Conservation (phyloP, 2,888 invertebrate species). For the Agriopis marginaria region DNA sequence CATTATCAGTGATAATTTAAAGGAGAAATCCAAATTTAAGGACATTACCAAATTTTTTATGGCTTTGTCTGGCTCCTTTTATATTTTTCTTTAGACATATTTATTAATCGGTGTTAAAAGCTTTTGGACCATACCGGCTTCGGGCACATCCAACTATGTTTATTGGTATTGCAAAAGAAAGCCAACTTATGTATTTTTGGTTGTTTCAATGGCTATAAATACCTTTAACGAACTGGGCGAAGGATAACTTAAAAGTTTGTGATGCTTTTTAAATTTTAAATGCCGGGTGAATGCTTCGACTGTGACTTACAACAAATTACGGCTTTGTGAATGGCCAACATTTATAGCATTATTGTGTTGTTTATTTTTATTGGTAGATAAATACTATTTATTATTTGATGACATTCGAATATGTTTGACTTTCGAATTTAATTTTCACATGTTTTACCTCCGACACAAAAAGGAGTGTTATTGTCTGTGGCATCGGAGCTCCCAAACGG, state of each 20-base stretch:
- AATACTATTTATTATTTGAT: constrained; percentile 6
- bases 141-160: constrained; percentile 22
- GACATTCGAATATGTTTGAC: background rate
- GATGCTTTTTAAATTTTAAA: constrained; percentile 28
- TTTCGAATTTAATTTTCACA: constrained; percentile 4
- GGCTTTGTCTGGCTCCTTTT: constrained; percentile 1
- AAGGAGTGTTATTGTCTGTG: no score
- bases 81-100: background rate
- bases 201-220: constrained; percentile 16
- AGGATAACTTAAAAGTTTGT: constrained; percentile 7
- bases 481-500: no score
- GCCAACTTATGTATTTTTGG: constrained; percentile 14
- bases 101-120: background rate
- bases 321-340: constrained; percentile 1
- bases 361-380: constrained; percentile 19
- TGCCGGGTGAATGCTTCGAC: constrained; percentile 12
- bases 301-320: background rate
- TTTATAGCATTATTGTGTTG: constrained; percentile 6
- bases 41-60: constrained; percentile 4
- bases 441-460: background rate
- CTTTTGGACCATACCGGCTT: constrained; percentile 16
- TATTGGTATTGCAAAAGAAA: constrained; percentile 33
- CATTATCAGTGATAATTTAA: no score
- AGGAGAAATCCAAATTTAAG: background rate
- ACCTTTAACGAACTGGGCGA: constrained; percentile 1